Evolutionary conservation across 2,113 vertebrate genomes (phyloP), one percentile per base, ranked within the genome.

Genomic region (Neolamprologus variostigma): DNA sequence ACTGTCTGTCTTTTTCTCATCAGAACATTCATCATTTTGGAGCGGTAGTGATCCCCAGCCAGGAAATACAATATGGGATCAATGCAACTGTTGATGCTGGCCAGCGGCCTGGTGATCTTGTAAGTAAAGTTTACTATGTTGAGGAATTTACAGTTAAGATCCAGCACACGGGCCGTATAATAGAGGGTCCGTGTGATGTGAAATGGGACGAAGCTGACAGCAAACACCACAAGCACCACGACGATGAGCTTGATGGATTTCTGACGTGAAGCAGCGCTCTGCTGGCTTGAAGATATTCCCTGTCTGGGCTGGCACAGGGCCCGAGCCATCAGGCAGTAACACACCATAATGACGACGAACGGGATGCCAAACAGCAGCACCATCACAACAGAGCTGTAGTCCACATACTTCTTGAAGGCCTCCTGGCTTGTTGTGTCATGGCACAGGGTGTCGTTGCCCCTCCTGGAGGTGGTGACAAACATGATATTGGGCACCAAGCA

Each of bases 21-120:
- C 2, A 96, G 93, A 11, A 89, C 94, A 3, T 87, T 91, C 37
- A 93, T 59, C 50, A 98, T 90, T 89, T 89, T 95, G 4, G 96
- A 94, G 51, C 97, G 96, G 86, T 97, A 98, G 50, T 96, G 97
- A 90, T 98, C 97, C 68, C 98, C 98, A 0, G 93, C 97, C 92
- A 99, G 94, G 92, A 99, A 97, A 95, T 98, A 99, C 9, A 99
- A 93, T 78, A 99, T 96, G 7, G 98, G 98, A 89, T 99, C 98
- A 1, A 99, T 96, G 92, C 98, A 99, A 93, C 98, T 99, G 95
- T 98, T 99, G 91, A 97, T 81, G 61, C 98, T 98, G 66, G 98
- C 98, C 92, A 99, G 95, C 1, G 98, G 98, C 17, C 97, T 94
- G 1, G 98, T 99, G 95, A 98, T 97, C 95, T 99, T 99, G 92